A percentile compares a stretch with the other conserved stretches of the same genome.
These are phyloP conservation scores for Rafetus swinhoei DNA, from an alignment of 2,113 vertebrate genomes.

Conservation along the genomic window DNA sequence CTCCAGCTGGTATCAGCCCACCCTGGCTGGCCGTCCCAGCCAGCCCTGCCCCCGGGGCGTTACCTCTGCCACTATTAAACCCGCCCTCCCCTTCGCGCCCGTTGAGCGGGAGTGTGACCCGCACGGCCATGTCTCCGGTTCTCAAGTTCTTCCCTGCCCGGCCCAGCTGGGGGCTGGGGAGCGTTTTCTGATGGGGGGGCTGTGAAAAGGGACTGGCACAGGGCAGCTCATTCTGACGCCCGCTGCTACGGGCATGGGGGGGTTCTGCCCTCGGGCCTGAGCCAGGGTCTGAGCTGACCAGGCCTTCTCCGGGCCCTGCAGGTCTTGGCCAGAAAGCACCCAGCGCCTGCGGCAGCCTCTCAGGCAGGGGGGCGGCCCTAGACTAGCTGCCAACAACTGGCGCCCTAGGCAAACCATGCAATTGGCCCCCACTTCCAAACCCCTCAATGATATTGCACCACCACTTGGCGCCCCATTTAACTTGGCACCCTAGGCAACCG, in stretches of 20 bases:
- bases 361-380: too few species aligned
- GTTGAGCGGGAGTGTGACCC: neutral
- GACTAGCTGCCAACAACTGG: too few species aligned
- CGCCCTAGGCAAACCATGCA: too few species aligned
- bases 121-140: neutral
- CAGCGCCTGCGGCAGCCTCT: too few species aligned
- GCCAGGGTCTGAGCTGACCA: neutral
- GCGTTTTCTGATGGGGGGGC: neutral
- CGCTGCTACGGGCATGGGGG: neutral
- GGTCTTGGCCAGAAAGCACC: too few species aligned
- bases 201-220: neutral
- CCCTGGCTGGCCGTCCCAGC: too few species aligned
- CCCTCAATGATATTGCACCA: too few species aligned
- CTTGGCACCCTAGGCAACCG: too few species aligned
- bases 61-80: neutral
- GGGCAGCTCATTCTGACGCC: neutral
- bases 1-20: neutral
- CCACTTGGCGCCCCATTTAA: too few species aligned
- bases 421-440: too few species aligned
- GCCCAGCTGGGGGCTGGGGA: neutral
- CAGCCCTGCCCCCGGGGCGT: accelerated
- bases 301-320: too few species aligned
- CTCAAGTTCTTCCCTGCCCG: neutral
- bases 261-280: neutral
- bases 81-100: neutral